phyloP scores from a whole-genome alignment of 53 echinoderm and acorn worm species.

The Luidia sarsii region DNA sequence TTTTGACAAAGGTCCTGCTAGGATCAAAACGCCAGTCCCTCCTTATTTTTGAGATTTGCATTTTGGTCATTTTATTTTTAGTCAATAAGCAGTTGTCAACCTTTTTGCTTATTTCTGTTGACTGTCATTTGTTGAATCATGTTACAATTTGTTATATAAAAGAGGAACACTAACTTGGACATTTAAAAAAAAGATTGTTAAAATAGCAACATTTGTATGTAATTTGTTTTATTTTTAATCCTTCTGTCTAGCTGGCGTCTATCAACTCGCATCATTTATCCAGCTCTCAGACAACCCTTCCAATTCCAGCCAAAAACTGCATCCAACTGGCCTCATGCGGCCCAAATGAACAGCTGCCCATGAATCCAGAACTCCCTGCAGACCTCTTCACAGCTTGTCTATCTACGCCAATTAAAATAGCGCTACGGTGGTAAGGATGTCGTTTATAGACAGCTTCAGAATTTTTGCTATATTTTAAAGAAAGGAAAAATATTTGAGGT shows the following conservation, averaged over 20 bases:
- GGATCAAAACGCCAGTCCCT: no score
- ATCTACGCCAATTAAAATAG: conserved; percentile 98
- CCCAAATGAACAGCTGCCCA: conserved; percentile 79
- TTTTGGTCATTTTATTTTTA: no score
- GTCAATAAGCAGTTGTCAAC: no score
- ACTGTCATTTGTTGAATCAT: no score
- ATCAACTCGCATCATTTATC: conserved; percentile 53
- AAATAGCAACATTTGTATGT: background rate
- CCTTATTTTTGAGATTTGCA: no score
- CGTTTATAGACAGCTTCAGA: no score
- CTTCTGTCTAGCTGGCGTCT: conserved; percentile 48
- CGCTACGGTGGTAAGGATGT: conserved; percentile 93
- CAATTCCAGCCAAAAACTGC: conserved; percentile 92
- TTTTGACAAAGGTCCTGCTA: no score
- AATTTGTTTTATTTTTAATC: background rate
- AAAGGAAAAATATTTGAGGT: no score
- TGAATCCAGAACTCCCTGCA: conserved; percentile 94
- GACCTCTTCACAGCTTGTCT: conserved; percentile 98
- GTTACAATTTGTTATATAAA: no score
- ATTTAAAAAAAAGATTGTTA: background rate
- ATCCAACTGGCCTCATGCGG: conserved; percentile 95
- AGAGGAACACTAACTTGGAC: no score
- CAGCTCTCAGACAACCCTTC: conserved; percentile 67
- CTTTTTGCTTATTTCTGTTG: no score
- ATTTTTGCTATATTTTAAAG: no score